Percentiles rank a stretch among this genome's conserved stretches.
Conservation (phyloP, 2,797 vertebrate species). For the Pipistrellus nathusii region DNA sequence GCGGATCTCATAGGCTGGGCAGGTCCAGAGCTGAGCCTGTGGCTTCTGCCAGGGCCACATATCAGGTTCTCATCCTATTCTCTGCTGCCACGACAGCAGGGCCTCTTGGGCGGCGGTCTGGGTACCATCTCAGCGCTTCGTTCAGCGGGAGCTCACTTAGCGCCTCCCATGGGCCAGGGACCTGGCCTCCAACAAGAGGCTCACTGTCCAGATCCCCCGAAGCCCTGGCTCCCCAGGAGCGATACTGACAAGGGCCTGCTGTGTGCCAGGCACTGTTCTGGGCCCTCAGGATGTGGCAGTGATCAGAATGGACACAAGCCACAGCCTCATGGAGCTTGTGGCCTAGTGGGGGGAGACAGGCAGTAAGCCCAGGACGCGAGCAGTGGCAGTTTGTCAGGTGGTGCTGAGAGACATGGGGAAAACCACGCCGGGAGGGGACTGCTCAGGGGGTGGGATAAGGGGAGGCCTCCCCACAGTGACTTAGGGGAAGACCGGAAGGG, state of each 20-base stretch:
- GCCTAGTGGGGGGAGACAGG: neutral
- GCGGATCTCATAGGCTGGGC: neutral
- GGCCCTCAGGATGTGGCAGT: neutral
- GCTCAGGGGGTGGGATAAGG: neutral
- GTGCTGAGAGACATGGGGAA: neutral
- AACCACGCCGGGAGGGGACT: neutral
- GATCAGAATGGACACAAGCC: neutral
- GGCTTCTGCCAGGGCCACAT: neutral
- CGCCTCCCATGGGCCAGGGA: accelerated
- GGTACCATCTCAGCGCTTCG: neutral
- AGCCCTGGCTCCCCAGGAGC: neutral
- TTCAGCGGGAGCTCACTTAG: neutral
- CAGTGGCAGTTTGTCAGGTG: neutral
- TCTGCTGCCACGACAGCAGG: neutral
- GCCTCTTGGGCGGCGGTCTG: neutral
- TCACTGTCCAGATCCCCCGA: neutral
- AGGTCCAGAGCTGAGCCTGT: neutral
- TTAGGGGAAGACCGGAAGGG: neutral
- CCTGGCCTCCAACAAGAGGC: neutral
- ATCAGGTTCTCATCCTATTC: neutral
- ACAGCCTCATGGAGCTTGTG: accelerated
- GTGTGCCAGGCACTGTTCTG: neutral
- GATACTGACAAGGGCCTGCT: neutral
- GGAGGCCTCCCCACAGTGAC: neutral
- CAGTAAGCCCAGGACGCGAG: accelerated